Conservation (phyloP, 2,888 invertebrate genomes). For the Pteria penguin region DNA sequence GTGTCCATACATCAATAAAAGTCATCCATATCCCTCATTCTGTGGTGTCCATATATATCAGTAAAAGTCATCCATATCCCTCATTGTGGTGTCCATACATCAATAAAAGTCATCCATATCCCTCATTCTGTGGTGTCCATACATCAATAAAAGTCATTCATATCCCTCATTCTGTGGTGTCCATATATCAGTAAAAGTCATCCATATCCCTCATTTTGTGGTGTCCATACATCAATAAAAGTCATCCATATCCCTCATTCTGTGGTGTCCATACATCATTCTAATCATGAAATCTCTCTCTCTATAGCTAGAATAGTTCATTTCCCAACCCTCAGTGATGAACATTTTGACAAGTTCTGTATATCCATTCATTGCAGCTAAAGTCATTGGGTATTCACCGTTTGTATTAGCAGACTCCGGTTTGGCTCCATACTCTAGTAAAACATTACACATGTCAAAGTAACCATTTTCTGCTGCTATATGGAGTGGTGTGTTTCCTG, state of each 20-base stretch:
- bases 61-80: too few relatives aligned
- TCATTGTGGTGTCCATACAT: too few relatives aligned
- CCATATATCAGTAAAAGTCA: too few relatives aligned
- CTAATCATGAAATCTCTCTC: constrained; percentile 1
- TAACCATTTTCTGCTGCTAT: constrained; percentile 47
- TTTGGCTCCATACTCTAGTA: constrained; percentile 47
- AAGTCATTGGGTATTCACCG: constrained; percentile 50
- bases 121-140: too few relatives aligned
- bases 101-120: too few relatives aligned
- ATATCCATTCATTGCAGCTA: constrained; percentile 49
- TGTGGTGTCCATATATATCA: neutral
- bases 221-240: neutral
- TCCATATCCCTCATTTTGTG: too few relatives aligned
- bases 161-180: too few relatives aligned
- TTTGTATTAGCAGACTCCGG: constrained; percentile 39
- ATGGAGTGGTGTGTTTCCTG: constrained; percentile 50
- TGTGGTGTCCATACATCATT: neutral
- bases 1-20: neutral
- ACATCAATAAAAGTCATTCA: too few relatives aligned
- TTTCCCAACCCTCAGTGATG: constrained; percentile 46
- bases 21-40: constrained; percentile 9
- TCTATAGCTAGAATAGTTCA: constrained; percentile 22
- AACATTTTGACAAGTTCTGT: constrained; percentile 44
- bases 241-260: constrained; percentile 9
- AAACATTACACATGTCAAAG: constrained; percentile 41